Evolutionary conservation across 2,113 vertebrate species (phyloP).

Genomic region (Pipra filicauda): DNA sequence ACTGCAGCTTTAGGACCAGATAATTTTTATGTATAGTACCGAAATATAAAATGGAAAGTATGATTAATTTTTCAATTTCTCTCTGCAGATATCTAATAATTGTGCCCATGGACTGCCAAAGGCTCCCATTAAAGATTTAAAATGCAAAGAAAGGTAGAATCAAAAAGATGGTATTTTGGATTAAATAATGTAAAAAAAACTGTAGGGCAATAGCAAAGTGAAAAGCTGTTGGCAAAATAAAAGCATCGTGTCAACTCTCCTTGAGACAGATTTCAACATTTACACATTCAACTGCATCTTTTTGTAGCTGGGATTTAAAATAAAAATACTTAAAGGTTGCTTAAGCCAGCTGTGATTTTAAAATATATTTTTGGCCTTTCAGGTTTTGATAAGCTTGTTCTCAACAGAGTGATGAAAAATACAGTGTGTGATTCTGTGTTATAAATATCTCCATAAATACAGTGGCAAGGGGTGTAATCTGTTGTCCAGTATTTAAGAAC

Average conservation of each 20-base stretch:
- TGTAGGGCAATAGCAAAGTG: slow-evolving; percentile 83
- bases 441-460: neutral
- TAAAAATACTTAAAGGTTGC: neutral
- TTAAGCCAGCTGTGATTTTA: slow-evolving; percentile 18
- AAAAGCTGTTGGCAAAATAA: slow-evolving; percentile 77
- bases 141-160: slow-evolving; percentile 90
- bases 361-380: neutral
- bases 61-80: slow-evolving; percentile 99
- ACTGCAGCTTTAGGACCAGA: slow-evolving; percentile 69
- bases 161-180: slow-evolving; percentile 93
- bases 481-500: neutral
- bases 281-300: neutral
- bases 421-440: neutral
- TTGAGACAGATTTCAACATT: slow-evolving; percentile 60
- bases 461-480: neutral
- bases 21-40: slow-evolving; percentile 82
- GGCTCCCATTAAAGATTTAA: slow-evolving; percentile 97
- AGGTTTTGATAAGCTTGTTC: neutral
- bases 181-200: slow-evolving; percentile 96
- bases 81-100: slow-evolving; percentile 96
- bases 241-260: slow-evolving; percentile 15
- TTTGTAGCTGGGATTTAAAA: neutral
- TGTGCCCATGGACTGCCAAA: slow-evolving; percentile 87
- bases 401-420: neutral
- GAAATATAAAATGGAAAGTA: slow-evolving; percentile 86